Conservation (phyloP, 2,113 vertebrate species). For the Trogon melanurus region DNA sequence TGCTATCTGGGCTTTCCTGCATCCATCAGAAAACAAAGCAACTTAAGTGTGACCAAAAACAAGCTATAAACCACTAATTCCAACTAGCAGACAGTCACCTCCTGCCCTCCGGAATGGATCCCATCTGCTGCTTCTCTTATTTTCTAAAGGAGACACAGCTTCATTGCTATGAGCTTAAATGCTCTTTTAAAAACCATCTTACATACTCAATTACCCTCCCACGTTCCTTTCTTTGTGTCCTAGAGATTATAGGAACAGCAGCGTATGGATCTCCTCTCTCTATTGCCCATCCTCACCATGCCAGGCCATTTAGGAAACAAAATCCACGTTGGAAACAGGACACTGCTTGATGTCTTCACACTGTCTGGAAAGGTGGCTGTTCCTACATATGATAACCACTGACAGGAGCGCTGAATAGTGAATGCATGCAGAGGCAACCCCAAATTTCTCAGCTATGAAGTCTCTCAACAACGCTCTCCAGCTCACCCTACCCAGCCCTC, state of each 20-base stretch:
- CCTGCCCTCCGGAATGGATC: background rate
- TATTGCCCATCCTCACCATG: background rate
- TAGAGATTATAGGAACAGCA: background rate
- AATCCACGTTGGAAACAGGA: accelerated
- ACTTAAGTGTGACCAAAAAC: conserved; percentile 12
- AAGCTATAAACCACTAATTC: conserved; percentile 27
- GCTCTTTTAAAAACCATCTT: background rate
- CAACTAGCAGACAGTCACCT: background rate
- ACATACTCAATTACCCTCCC: background rate
- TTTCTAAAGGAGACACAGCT: background rate
- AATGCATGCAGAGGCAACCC: accelerated
- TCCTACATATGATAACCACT: accelerated
- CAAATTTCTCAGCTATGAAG: background rate
- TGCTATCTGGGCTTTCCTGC: background rate
- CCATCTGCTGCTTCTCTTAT: background rate
- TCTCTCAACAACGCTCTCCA: accelerated
- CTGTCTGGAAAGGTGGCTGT: accelerated
- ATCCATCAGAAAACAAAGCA: background rate
- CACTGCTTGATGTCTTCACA: background rate
- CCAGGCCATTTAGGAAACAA: background rate
- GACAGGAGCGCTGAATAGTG: accelerated
- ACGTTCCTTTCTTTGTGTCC: background rate
- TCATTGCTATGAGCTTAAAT: background rate
- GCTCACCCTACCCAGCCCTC: background rate
- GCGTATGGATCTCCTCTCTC: background rate